Evolutionary conservation across 2,113 vertebrate species (phyloP), one percentile per base, ranked within the genome.

Genomic region (Bufo gargarizans): DNA sequence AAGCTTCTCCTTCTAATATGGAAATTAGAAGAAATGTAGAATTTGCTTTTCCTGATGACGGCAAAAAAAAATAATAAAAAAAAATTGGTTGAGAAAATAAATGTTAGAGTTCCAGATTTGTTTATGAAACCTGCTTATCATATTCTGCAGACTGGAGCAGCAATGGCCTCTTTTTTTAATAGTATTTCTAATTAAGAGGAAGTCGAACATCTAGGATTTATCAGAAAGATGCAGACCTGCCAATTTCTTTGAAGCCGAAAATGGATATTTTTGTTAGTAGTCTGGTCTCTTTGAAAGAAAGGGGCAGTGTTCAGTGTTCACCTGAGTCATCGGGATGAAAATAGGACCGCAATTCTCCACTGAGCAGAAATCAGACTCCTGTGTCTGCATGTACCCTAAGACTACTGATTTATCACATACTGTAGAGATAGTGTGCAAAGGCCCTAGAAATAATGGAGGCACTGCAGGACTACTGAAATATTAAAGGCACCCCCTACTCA

Each of bases 31-130:
- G 47, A 47, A 63, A 49, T 76, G 22, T 90, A 16, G 79, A 45
- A 89, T 89, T 90, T 74, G 55, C 80, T 90, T 91, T 33, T 14
- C 17, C 79, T 63, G 89, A 9, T 81, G 55, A 65, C 78, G 67
- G 33, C 90, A 87, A 90, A 92, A 89, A 91, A 92, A 89, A 90
- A 90, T 92, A 89, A 90, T 91, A 89, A 90, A 67, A 67, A 71
- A 71, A 43, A 13, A 6, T 11, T 17, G 59, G 84, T 47, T 16
- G 33, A 43, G 72, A 81, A 90, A 91, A 89, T 86, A 82, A 77
- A 45, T 77, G 13, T 61, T 55, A 59, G 19, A n/a, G 2, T 47
- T 45, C 76, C 85, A 71, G 49, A 12, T 56, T 87, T 79, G n/a
- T 82, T 91, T 79, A 81, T 91, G 88, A 90, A 91, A 85, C 17